These are phyloP conservation scores for Zaprionus lachaisei DNA, from an alignment of 1,140 invertebrate genomes.

Conservation along the genomic window DNA sequence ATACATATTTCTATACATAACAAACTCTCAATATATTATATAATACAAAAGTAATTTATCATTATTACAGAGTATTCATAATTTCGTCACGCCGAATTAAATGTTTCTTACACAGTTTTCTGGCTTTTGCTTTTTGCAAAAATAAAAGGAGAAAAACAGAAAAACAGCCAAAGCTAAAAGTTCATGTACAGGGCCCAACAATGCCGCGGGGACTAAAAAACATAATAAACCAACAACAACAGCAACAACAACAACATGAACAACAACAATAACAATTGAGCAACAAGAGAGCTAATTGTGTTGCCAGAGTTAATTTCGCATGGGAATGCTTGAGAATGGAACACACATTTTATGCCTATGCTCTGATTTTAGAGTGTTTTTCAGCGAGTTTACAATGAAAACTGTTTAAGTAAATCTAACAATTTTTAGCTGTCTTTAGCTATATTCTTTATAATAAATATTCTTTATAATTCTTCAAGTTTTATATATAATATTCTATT, in stretches of 20 bases:
- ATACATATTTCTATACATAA: too few species aligned
- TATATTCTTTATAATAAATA: not conserved
- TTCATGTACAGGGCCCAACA: constrained; percentile 64
- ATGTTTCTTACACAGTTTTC: not conserved
- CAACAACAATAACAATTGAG: constrained; percentile 13
- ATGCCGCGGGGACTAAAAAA: constrained; percentile 43
- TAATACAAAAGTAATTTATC: not conserved
- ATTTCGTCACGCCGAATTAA: constrained; percentile 21
- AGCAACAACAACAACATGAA: constrained; percentile 10
- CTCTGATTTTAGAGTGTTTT: constrained; percentile 5
- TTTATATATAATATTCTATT: not conserved
- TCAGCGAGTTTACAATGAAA: not conserved
- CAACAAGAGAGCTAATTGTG: constrained; percentile 30
- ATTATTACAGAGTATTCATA: constrained; percentile 14
- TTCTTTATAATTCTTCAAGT: not conserved
- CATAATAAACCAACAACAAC: not conserved
- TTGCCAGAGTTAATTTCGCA: constrained; percentile 14
- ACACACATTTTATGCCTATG: constrained; percentile 12
- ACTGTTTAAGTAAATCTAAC: not conserved
- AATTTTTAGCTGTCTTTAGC: not conserved
- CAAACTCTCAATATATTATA: not conserved
- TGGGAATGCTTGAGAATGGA: constrained; percentile 38
- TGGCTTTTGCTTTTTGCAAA: constrained; percentile 28
- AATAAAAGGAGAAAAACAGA: constrained; percentile 3
- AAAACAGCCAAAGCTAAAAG: constrained; percentile 53